Percentiles rank a stretch among this genome's conserved stretches.
phyloP scores from a whole-genome alignment of 2,888 invertebrate species.

The Hoplodrina ambigua region DNA sequence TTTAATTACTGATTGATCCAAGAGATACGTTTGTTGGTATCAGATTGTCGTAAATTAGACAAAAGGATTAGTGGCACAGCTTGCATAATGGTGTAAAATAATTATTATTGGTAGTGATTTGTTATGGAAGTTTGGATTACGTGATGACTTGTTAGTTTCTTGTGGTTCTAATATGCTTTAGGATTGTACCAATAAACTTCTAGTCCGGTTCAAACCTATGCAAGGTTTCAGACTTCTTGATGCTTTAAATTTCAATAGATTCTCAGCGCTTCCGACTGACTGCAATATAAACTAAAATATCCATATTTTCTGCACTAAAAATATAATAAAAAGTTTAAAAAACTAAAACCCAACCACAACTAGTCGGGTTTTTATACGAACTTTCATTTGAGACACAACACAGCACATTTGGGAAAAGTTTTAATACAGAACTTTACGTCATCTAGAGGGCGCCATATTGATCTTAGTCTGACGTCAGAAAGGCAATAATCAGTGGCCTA shows the following conservation, averaged over 20 bases:
- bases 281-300: no score
- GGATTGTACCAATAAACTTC: neutral
- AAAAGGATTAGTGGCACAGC: slow-evolving; percentile 74
- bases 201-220: neutral
- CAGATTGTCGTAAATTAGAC: slow-evolving; percentile 81
- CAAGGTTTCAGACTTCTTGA: neutral
- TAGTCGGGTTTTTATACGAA: no score
- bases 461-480: no score
- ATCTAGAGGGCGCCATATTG: no score
- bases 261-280: no score
- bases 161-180: neutral
- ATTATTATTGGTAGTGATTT: slow-evolving; percentile 61
- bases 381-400: no score
- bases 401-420: no score
- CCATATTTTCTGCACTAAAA: no score
- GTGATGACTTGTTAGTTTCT: slow-evolving; percentile 41
- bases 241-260: neutral
- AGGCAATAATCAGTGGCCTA: no score
- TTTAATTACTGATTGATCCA: slow-evolving; percentile 88
- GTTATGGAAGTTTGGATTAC: slow-evolving; percentile 27
- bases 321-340: no score
- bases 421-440: no score
- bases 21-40: slow-evolving; percentile 74
- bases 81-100: slow-evolving; percentile 64
- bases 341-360: no score